phyloP scores from a whole-genome alignment of 2,113 vertebrate species.

The Dasyurus viverrinus region DNA sequence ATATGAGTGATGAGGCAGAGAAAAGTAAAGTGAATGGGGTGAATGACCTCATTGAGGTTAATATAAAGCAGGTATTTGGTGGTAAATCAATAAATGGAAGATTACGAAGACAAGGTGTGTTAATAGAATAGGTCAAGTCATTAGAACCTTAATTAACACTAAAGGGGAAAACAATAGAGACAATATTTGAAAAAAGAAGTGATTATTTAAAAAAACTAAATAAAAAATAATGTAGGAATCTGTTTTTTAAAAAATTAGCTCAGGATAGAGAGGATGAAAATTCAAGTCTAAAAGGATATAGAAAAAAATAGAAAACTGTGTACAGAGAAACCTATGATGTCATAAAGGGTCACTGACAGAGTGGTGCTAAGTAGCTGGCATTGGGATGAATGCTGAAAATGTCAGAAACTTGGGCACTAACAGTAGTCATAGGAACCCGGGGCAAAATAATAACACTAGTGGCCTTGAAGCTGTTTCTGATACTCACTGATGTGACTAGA shows the following conservation, averaged over 20 bases:
- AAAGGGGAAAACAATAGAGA: background rate
- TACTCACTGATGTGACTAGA: conserved; percentile 37
- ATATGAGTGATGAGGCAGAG: conserved; percentile 31
- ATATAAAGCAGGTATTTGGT: background rate
- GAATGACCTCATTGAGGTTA: conserved; percentile 52
- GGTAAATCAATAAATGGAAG: conserved; percentile 24
- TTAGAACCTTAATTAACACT: background rate
- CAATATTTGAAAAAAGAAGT: background rate
- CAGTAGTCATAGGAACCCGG: background rate
- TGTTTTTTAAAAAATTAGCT: conserved; percentile 30
- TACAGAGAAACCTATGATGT: conserved; percentile 34
- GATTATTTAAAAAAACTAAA: background rate
- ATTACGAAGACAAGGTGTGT: background rate
- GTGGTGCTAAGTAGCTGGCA: conserved; percentile 38
- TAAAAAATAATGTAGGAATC: background rate
- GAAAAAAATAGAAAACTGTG: conserved; percentile 34
- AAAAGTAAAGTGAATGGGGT: background rate
- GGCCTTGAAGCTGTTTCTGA: conserved; percentile 6
- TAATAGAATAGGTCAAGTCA: background rate
- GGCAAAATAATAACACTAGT: conserved; percentile 56
- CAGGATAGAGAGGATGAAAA: background rate
- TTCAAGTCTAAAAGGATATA: conserved; percentile 57
- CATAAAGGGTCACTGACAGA: conserved; percentile 25
- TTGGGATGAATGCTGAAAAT: conserved; percentile 4
- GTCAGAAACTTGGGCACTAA: conserved; percentile 41